Conservation (phyloP, 1,140 invertebrate genomes). For the Doryteuthis pealeii region DNA sequence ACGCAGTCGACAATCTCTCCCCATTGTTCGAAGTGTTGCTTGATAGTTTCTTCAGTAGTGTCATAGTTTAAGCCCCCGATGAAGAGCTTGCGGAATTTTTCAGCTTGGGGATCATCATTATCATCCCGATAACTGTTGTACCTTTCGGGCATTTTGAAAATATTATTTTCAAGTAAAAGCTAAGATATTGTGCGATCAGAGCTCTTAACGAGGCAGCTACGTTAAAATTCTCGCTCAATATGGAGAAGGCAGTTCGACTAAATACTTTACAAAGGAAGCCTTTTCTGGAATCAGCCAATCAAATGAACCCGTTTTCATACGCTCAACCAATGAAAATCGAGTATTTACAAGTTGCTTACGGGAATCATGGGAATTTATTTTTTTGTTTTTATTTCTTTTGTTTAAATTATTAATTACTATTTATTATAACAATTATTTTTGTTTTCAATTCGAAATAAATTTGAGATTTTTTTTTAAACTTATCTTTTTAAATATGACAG, state of each 20-base stretch:
- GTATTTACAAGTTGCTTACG: no score
- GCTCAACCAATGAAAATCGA: background rate
- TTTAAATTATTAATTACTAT: no score
- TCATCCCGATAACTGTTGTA: slow-evolving; percentile 18
- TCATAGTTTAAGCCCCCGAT: slow-evolving; percentile 89
- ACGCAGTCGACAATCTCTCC: slow-evolving; percentile 97
- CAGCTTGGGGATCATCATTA: slow-evolving; percentile 38
- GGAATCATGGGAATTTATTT: no score
- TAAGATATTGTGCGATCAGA: no score
- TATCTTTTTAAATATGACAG: no score
- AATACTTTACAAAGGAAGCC: background rate
- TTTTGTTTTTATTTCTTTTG: no score
- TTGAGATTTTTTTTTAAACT: no score
- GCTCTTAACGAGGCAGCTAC: no score
- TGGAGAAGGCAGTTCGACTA: background rate
- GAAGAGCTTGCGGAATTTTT: slow-evolving; percentile 50
- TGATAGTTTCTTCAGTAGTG: slow-evolving; percentile 94
- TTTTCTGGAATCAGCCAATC: background rate
- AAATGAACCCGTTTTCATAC: background rate
- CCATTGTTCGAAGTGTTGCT: slow-evolving; percentile 94
- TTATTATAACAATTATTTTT: no score
- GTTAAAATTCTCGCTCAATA: background rate
- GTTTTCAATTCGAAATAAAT: no score
- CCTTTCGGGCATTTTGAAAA: background rate
- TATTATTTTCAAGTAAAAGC: background rate